Base-by-base conservation (phyloP, 2,797 vertebrate genomes). In the Hirundo rustica region DNA sequence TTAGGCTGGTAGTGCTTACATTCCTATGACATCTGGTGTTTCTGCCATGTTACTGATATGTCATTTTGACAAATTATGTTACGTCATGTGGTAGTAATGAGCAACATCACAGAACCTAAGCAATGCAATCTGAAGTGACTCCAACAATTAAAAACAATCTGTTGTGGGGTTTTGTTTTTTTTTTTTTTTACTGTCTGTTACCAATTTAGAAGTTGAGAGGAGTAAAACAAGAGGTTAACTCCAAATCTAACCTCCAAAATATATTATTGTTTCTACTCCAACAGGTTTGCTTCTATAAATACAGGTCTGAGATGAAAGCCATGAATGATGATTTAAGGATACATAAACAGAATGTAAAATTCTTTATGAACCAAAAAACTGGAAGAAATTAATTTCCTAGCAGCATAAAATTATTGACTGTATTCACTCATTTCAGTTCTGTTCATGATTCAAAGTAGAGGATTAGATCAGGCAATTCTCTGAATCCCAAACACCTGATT, bases 11-110 rank as follows among this genome's bases (percentile, higher is more conserved):
- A 85, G 18, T 67, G 86, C 74, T 89, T 80, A 54, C n/a, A 44
- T 74, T 89, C 26, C 57, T 91, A 20, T 88, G 91, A 91, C 92
- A 96, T 96, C 92, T 93, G 91, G 89, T 89, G 79, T 88, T 96
- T 94, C 77, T 94, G 58, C 34, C 68, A 80, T 73, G 74, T 78
- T 89, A 93, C 92, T 61, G 45, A 55, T 65, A 67, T 70, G 86
- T 80, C 88, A 82, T 79, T 94, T 95, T 94, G 88, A 95, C 57
- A 95, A 96, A 96, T 84, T 77, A 29, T 3, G 2, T 93, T 94
- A 65, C 73, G 79, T 92, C 90, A 74, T 81, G 57, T 89, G 88
- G 77, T 75, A 90, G 72, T 88, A 92, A 88, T 62, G 38, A 94
- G 51, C 45, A 92, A 60, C 44, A 89, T 79, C 40, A 84, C 44